phyloP scores from a whole-genome alignment of 2,888 invertebrate genomes.

The Alcis repandata region DNA sequence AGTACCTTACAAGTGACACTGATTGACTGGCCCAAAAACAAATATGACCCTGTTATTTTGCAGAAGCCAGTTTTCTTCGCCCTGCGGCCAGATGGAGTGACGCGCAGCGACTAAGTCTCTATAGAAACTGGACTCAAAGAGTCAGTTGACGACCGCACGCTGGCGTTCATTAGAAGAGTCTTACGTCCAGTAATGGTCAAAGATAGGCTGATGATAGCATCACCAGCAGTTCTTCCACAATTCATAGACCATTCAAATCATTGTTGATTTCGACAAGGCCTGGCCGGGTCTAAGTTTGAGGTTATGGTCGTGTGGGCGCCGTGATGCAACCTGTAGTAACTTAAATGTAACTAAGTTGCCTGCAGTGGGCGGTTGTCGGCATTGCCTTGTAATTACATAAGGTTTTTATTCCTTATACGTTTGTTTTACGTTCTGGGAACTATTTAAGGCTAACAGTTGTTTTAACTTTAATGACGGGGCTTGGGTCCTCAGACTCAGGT shows the following conservation, averaged over 20 bases:
- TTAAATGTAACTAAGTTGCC: conserved; percentile 18
- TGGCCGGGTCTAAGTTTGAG: conserved; percentile 31
- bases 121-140: too few relatives aligned
- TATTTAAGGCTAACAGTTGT: conserved; percentile 14
- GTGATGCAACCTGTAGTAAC: conserved; percentile 43
- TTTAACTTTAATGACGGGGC: conserved; percentile 10
- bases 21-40: conserved; percentile 15
- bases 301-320: conserved; percentile 39
- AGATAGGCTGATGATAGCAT: neutral
- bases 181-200: too few relatives aligned
- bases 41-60: neutral
- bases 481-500: neutral
- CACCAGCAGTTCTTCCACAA: too few relatives aligned
- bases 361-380: conserved; percentile 41
- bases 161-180: too few relatives aligned
- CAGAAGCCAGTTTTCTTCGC: neutral
- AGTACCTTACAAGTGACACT: conserved; percentile 21
- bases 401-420: conserved; percentile 47
- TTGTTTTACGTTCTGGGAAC: conserved; percentile 26
- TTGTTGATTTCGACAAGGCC: conserved; percentile 37
- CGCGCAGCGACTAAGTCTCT: too few relatives aligned
- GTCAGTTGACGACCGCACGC: too few relatives aligned
- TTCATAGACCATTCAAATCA: neutral
- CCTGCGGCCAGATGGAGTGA: neutral
- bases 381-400: conserved; percentile 46